Evolutionary conservation across 2,113 vertebrate genomes (phyloP).

Genomic region (Telmatochromis brachygnathus): DNA sequence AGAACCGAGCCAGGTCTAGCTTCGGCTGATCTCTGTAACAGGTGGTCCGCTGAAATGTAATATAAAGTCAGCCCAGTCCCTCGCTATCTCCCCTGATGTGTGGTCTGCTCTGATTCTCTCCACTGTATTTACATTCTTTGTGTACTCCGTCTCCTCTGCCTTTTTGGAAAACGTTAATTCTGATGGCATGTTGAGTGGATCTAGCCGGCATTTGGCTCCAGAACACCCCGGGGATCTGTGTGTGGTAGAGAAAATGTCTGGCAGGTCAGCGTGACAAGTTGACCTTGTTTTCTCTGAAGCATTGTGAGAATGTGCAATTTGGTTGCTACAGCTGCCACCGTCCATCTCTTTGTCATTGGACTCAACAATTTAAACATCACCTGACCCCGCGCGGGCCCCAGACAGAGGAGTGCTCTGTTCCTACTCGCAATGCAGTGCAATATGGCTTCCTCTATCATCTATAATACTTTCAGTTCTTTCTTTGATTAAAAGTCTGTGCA

Average conservation of each 20-base stretch:
- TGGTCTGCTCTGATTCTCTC: conserved; percentile 46
- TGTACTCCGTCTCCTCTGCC: neutral
- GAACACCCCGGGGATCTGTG: neutral
- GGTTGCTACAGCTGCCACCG: conserved; percentile 46
- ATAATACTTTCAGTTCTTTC: neutral
- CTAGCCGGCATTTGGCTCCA: conserved; percentile 8
- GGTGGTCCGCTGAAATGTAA: conserved; percentile 50
- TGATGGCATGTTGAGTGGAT: conserved; percentile 35
- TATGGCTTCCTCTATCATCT: neutral
- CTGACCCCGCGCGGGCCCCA: neutral
- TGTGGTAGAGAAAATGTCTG: conserved; percentile 25
- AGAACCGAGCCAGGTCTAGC: conserved; percentile 7
- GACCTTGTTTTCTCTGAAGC: conserved; percentile 42
- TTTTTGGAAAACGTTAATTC: conserved; percentile 45
- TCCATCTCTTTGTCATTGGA: conserved; percentile 41
- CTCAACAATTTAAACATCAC: conserved; percentile 15
- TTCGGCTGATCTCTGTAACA: conserved; percentile 35
- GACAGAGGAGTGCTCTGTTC: neutral
- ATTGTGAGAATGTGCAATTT: conserved; percentile 48
- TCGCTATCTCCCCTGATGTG: conserved; percentile 26
- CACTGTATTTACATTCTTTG: conserved; percentile 56
- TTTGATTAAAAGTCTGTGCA: neutral
- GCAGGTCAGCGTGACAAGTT: conserved; percentile 17
- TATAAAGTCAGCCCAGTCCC: conserved; percentile 13
- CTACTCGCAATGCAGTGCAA: neutral